Base-by-base conservation (phyloP, 37 sponge, comb jelly and placozoan genomes). In the Halichondria panicea region DNA sequence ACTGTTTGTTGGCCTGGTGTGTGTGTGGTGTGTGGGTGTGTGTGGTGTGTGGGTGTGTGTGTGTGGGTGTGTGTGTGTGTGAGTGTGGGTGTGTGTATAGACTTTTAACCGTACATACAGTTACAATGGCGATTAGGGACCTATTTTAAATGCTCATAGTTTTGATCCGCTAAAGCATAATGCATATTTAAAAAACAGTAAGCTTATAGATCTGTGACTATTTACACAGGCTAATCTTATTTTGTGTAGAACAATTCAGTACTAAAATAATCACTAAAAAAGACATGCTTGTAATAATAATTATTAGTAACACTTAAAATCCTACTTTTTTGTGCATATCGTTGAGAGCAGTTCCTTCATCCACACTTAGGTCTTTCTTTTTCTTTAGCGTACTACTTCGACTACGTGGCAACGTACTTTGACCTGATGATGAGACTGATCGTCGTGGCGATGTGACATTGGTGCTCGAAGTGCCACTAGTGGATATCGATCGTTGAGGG, bases 1-100 rank as follows among this genome's bases (percentile, higher is more conserved):
- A 57, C 74, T 77, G 55, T 30, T 85, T 75, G 35, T 85, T 79
- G 74, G 86, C 86, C 86, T 85, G 37, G 37, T 28, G 24, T 1
- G 41, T 3, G 33, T 32, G 4, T 28, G 55, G 24, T 33, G 55
- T 1, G 35, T 11, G 70, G 52, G 2, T 12, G 52, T 1, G 53
- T 1, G 30, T 27, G 52, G 2, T 24, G 27, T 12, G 3, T 27
- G 27, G 31, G 31, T 24, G 52, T 24, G 15, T 42, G 32, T 42
- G 31, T 12, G 7, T 13, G 19, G 53, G 27, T 6, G 72, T 18
- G 73, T 22, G 43, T 38, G 42, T 57, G 41, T 9, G 41, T 24
- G 39, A 55, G 35, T 22, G 73, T 25, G 53, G 71, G 4, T 12
- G 32, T 27, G 34, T 12, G 71, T 43, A 40, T 4, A 36, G n/a